A percentile compares a stretch with the other conserved stretches of the same genome.
Conservation (phyloP, 2,113 vertebrate genomes). For the Leptobrachium ailaonicum region DNA sequence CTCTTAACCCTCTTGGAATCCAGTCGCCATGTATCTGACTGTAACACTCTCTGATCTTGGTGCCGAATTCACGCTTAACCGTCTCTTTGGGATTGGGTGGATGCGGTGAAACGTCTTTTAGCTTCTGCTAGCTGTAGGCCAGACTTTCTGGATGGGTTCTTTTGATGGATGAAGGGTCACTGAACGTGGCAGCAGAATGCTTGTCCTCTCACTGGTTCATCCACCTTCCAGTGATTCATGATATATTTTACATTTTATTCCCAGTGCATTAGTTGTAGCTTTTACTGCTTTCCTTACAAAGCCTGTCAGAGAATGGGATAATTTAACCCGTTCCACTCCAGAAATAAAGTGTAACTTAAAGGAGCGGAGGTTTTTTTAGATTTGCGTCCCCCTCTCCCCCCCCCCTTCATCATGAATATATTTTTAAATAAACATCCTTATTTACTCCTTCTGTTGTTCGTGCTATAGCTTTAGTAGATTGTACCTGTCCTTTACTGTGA, state of each 20-base stretch:
- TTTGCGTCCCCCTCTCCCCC: no score
- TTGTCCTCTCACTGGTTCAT: constrained; percentile 48
- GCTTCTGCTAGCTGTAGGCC: constrained; percentile 63
- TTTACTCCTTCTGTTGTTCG: no score
- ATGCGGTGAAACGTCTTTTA: constrained; percentile 60
- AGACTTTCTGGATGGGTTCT: constrained; percentile 51
- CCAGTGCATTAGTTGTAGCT: background rate
- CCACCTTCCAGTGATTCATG: constrained; percentile 57
- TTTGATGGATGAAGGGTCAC: constrained; percentile 64
- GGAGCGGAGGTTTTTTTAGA: no score
- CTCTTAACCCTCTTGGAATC: constrained; percentile 66
- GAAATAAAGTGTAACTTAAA: no score
- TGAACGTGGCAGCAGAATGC: constrained; percentile 77
- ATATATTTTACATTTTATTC: constrained; percentile 15
- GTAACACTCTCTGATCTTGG: constrained; percentile 68
- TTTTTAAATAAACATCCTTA: no score
- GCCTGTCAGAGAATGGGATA: background rate
- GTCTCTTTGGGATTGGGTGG: constrained; percentile 55
- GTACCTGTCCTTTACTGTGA: no score
- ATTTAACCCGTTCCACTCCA: no score
- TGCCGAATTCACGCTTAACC: constrained; percentile 66
- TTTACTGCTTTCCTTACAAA: constrained; percentile 53
- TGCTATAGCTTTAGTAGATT: no score
- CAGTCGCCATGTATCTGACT: constrained; percentile 45
- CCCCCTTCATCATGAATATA: no score